Base-by-base conservation (phyloP, 2,888 invertebrate genomes). In the Cosmia trapezina region DNA sequence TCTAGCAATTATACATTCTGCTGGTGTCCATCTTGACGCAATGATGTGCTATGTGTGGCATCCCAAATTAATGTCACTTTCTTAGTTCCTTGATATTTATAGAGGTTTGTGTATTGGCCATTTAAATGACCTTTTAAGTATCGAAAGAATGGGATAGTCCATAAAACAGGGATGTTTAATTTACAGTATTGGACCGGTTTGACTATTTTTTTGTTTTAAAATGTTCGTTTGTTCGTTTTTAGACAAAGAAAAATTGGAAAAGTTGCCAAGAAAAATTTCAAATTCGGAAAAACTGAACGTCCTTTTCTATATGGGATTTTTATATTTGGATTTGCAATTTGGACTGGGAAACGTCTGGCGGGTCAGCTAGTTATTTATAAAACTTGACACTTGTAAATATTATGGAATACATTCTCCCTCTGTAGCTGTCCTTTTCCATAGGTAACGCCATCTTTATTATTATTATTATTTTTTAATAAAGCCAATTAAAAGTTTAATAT, bases 1-100 rank as follows among this genome's bases (percentile, higher is more conserved):
- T 54, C 5, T 19, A 3, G 17, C 19, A 76, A 67, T 78, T 76
- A 64, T 47, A 81, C 14, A 78, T 78, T 81, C 81, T 19, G 33
- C 1, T 43, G 28, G 12, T 22, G 51, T 60, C 6, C 22, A 4
- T 41, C 12, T 60, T 81, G 78, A 67, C 81, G 78, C 60, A 68
- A 76, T 51, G 37, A 0, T 0, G 56, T 60, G 43, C 0, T 37
- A 28, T 63, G 62, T 14, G 56, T n/a, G 57, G 54, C 76, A 63
- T 76, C 28, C 49, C 1, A 47, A 45, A 45, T 6, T 14, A 14
- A 14, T 14, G 11, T 51, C 49, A 56, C 81, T 78, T 81, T 81
- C 81, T 60, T 76, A 33, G 60, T 59, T 3, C 14, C 19, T 51
- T 51, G 43, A 60, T 63, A 60, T 67, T 75, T 77, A 75, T 54